These are phyloP conservation scores for Parauchenoglanis ngamensis DNA, from an alignment of 2,797 vertebrate genomes.

Conservation along the genomic window DNA sequence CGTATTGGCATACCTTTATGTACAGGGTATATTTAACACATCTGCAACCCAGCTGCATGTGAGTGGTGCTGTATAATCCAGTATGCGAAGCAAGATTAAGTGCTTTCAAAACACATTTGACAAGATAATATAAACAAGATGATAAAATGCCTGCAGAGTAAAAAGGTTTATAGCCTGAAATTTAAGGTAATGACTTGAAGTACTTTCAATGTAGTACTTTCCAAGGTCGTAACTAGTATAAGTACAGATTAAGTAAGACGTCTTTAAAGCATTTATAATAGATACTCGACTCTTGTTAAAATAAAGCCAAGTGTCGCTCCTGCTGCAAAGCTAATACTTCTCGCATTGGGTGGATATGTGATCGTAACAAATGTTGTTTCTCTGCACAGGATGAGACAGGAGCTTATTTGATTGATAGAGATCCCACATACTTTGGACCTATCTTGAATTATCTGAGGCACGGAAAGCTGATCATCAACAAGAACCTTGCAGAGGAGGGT, in stretches of 20 bases:
- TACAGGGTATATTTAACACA: neutral
- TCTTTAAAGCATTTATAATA: neutral
- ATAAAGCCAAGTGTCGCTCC: neutral
- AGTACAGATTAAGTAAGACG: neutral
- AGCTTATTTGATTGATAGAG: constrained; percentile 98
- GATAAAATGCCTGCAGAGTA: too few relatives aligned
- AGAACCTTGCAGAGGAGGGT: constrained; percentile 98
- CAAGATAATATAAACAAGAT: neutral
- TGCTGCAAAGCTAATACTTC: neutral
- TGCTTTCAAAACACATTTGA: neutral
- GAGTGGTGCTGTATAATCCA: neutral
- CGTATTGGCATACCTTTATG: too few relatives aligned
- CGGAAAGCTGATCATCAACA: constrained; percentile 97
- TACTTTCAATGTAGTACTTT: too few relatives aligned
- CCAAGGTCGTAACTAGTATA: neutral
- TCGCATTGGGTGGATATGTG: neutral
- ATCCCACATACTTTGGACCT: constrained; percentile 96
- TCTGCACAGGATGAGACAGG: constrained; percentile 91
- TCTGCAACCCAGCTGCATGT: neutral
- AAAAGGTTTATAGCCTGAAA: neutral
- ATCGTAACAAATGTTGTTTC: constrained; percentile 15
- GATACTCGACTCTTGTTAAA: neutral
- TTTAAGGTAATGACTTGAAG: neutral
- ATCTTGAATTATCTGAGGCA: constrained; percentile 98
- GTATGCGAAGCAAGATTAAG: neutral